Base-by-base conservation (phyloP, 2,113 vertebrate species). In the Crotophaga sulcirostris region DNA sequence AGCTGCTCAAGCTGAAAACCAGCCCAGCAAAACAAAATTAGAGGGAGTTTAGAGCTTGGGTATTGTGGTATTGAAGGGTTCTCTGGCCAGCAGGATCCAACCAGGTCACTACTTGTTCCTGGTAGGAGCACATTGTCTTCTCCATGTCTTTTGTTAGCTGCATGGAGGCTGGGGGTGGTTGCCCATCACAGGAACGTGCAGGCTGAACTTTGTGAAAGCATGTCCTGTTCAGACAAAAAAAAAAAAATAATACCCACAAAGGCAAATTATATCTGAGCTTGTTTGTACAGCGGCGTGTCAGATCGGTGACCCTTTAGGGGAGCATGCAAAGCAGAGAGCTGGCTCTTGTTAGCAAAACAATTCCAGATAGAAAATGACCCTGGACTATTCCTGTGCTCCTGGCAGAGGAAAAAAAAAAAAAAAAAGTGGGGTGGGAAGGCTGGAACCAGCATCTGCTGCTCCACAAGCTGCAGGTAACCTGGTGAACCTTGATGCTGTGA, bases 61-160 rank as follows among this genome's bases (percentile, higher is more conserved):
- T 68, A 1, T 0, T 33, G 68, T 29, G 34, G 2, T 4, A 45
- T 44, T 2, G 0, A 62, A 77, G 20, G 28, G 31, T 54, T 47
- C 51, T 47, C n/a, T 0, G 2, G 23, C 12, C 36, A 4, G 24
- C 58, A 28, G 18, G 34, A 17, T 9, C 59, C 16, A 70, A 28
- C 36, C 7, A 3, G 5, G 10, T 38, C 1, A 10, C 64, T 34
- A 31, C 49, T 18, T 5, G 0, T 40, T 47, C 92, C 75, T 85
- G 52, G 44, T 34, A 1, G 25, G 17, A 42, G 24, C 40, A 10
- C 10, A 4, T 28, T 7, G 20, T 34, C 44, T 38, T 92, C 80
- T 42, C 47, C 0, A 0, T 24, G 29, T 11, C 70, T 33, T 44
- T 28, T 34, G 38, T 20, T 19, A 8, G 59, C 40, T 59, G 72